phyloP scores from a whole-genome alignment of 2,797 vertebrate species.

The Salmo trutta region DNA sequence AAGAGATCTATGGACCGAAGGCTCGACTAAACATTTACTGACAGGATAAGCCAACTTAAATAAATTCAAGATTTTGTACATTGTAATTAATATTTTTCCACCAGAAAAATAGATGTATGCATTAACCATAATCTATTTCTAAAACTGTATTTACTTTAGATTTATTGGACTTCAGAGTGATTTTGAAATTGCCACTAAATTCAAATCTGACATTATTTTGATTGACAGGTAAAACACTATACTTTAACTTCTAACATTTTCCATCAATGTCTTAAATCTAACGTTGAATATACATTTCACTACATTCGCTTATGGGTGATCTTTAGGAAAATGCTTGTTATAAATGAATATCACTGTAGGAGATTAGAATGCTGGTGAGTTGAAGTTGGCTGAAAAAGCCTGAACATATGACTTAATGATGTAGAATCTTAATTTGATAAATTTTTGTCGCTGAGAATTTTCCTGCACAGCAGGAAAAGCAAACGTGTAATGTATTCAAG shows the following conservation, averaged over 20 bases:
- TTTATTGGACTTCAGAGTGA: background rate
- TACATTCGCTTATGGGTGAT: background rate
- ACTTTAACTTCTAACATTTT: background rate
- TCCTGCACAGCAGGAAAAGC: too few species aligned
- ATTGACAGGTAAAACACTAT: background rate
- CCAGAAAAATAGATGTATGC: constrained; percentile 20
- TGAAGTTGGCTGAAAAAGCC: constrained; percentile 46
- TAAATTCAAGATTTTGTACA: constrained; percentile 41
- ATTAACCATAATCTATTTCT: constrained; percentile 17
- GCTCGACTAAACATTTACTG: constrained; percentile 27
- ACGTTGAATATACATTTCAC: constrained; percentile 2
- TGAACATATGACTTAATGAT: constrained; percentile 13
- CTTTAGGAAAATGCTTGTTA: constrained; percentile 40
- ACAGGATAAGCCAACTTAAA: constrained; percentile 25
- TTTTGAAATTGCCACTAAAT: background rate
- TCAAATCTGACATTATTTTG: background rate
- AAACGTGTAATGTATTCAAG: too few species aligned
- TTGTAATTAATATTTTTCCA: background rate
- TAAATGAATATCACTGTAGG: constrained; percentile 6
- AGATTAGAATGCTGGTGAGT: constrained; percentile 64
- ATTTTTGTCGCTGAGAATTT: too few species aligned
- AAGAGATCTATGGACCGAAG: constrained; percentile 2
- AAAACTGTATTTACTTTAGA: constrained; percentile 22
- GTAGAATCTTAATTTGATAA: too few species aligned
- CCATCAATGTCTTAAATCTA: background rate